Conservation (phyloP, 2,888 invertebrate species). For the Eupithecia dodoneata region DNA sequence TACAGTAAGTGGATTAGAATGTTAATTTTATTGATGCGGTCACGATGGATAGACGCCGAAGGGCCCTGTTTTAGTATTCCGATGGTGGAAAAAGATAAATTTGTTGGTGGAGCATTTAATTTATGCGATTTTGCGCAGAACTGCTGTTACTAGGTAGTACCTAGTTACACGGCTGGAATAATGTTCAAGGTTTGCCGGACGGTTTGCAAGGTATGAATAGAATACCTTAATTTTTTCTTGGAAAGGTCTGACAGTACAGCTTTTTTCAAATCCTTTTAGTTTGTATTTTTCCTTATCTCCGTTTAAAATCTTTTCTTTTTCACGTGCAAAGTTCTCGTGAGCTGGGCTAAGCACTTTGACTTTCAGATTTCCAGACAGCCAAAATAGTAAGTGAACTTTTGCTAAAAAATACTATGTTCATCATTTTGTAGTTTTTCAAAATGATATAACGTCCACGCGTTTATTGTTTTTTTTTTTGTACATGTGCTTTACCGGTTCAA, state of each 20-base stretch:
- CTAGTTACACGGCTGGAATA: slow-evolving; percentile 44
- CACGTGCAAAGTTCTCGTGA: not conserved
- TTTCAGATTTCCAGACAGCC: not conserved
- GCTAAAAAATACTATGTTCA: not conserved
- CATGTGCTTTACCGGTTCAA: too few species aligned
- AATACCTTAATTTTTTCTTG: slow-evolving; percentile 23
- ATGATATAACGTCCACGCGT: too few species aligned
- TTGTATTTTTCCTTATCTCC: not conserved
- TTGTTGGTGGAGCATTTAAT: slow-evolving; percentile 79
- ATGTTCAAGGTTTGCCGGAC: slow-evolving; percentile 31
- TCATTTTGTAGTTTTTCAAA: too few species aligned
- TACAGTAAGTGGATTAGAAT: slow-evolving; percentile 81
- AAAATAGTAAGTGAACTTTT: not conserved
- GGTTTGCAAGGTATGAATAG: slow-evolving; percentile 26
- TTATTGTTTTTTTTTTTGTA: too few species aligned
- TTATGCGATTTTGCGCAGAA: slow-evolving; percentile 73
- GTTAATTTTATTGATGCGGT: slow-evolving; percentile 82
- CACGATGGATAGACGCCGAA: slow-evolving; percentile 66
- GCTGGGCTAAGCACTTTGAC: not conserved
- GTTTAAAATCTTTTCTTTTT: not conserved
- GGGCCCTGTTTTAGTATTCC: slow-evolving; percentile 77
- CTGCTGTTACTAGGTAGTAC: slow-evolving; percentile 49
- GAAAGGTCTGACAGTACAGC: not conserved
- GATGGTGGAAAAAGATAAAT: slow-evolving; percentile 81
- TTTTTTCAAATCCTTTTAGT: not conserved